Percentiles rank a stretch among this genome's conserved stretches.
Conservation (phyloP, 2,797 vertebrate species). For the Cynopterus sphinx region DNA sequence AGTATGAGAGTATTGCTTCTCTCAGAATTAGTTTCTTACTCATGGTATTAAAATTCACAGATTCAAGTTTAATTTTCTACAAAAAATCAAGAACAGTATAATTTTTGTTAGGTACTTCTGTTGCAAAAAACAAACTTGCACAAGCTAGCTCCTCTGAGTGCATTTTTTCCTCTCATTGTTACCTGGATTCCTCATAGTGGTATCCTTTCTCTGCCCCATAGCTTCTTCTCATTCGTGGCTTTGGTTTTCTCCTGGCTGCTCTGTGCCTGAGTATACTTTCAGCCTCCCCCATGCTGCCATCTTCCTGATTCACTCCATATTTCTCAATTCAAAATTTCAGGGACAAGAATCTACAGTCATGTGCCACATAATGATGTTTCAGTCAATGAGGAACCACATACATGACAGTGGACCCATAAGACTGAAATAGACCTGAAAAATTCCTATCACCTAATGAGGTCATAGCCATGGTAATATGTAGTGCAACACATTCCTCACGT, state of each 20-base stretch:
- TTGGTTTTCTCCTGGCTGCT: background rate
- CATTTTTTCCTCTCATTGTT: background rate
- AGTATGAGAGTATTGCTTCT: background rate
- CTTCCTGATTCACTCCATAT: background rate
- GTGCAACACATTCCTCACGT: background rate
- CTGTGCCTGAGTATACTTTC: background rate
- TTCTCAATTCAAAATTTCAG: background rate
- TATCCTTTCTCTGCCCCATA: background rate
- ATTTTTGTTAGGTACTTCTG: background rate
- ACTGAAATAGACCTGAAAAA: background rate
- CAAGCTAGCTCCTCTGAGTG: background rate
- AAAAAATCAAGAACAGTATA: background rate
- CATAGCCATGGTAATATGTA: too few species aligned
- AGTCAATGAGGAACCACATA: background rate
- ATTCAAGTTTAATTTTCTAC: background rate
- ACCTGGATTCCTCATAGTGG: background rate
- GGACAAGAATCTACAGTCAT: background rate
- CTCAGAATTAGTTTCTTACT: background rate
- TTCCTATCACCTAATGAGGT: background rate
- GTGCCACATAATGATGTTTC: background rate
- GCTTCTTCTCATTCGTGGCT: background rate
- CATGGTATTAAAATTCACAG: background rate
- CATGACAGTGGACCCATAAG: background rate
- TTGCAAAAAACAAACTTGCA: background rate
- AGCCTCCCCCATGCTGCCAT: background rate